Percentiles rank a stretch among this genome's conserved stretches.
These are phyloP conservation scores for Machimus atricapillus DNA, from an alignment of 2,888 invertebrate genomes.

Conservation along the genomic window DNA sequence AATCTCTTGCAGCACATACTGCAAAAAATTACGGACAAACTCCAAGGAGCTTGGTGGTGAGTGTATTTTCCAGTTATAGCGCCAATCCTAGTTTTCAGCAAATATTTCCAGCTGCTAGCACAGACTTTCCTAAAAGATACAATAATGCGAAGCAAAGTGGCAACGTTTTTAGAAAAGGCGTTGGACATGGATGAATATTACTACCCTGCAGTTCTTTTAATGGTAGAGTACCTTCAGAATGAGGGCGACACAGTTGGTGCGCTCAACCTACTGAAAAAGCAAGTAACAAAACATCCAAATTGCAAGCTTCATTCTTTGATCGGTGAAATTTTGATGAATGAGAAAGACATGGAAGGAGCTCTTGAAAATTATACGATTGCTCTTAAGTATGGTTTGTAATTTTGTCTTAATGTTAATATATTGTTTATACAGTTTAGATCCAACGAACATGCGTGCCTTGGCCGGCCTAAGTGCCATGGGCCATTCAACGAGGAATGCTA, in stretches of 20 bases:
- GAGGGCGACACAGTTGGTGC: constrained; percentile 73
- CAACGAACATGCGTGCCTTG: constrained; percentile 56
- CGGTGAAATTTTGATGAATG: constrained; percentile 55
- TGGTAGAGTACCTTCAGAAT: constrained; percentile 74
- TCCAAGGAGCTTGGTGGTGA: constrained; percentile 76
- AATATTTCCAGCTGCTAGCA: constrained; percentile 70
- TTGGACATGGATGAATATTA: constrained; percentile 75
- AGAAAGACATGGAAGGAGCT: constrained; percentile 57
- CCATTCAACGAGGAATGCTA: constrained; percentile 51
- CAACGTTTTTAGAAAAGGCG: constrained; percentile 75
- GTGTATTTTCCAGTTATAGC: constrained; percentile 16
- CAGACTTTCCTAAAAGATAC: constrained; percentile 76
- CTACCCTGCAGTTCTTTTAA: constrained; percentile 74
- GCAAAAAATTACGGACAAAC: constrained; percentile 76
- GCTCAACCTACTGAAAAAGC: constrained; percentile 71
- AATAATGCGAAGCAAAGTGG: constrained; percentile 65
- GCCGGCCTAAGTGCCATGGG: constrained; percentile 57
- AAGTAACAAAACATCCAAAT: constrained; percentile 62
- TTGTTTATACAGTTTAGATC: constrained; percentile 54
- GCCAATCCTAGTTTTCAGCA: neutral
- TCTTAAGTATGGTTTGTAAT: constrained; percentile 51
- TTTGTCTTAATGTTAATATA: neutral
- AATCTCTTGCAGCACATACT: constrained; percentile 74
- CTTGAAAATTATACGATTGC: constrained; percentile 59
- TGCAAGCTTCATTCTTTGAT: constrained; percentile 57